These are phyloP conservation scores for Lagopus leucura DNA, from an alignment of 2,113 vertebrate species.

Conservation along the genomic window DNA sequence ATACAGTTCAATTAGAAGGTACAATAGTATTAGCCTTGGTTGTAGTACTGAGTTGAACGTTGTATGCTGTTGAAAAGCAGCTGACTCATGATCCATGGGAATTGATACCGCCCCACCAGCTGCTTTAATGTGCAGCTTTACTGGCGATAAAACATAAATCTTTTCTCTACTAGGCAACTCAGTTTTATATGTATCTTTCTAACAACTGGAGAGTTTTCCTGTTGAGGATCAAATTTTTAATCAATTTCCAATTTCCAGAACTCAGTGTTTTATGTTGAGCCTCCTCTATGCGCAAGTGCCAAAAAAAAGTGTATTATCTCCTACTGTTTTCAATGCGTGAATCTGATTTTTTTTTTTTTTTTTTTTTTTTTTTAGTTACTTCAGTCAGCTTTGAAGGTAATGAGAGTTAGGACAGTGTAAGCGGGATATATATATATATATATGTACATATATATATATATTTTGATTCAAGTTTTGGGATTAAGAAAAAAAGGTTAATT, in stretches of 20 bases:
- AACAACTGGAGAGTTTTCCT: slow-evolving; percentile 56
- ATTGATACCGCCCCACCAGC: slow-evolving; percentile 35
- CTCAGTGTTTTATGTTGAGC: slow-evolving; percentile 15
- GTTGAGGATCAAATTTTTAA: slow-evolving; percentile 47
- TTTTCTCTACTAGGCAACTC: slow-evolving; percentile 44
- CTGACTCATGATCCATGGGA: slow-evolving; percentile 66
- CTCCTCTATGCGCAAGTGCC: background rate
- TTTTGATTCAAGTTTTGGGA: background rate
- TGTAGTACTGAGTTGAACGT: slow-evolving; percentile 27
- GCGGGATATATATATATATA: too few species aligned
- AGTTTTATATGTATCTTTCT: slow-evolving; percentile 66
- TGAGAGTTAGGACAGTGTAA: background rate
- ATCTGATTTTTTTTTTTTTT: background rate
- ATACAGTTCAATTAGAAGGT: slow-evolving; percentile 42
- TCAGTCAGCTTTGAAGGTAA: background rate
- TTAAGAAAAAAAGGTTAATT: slow-evolving; percentile 7
- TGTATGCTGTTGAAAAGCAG: background rate
- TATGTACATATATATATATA: too few species aligned
- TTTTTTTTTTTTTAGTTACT: background rate
- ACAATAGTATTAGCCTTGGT: slow-evolving; percentile 35
- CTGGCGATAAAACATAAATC: slow-evolving; percentile 62
- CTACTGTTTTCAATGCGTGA: background rate
- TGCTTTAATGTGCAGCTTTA: slow-evolving; percentile 59
- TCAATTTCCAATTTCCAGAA: slow-evolving; percentile 54
- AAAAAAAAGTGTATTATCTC: background rate